A percentile compares a stretch with the other conserved stretches of the same genome.
Evolutionary conservation across 2,888 invertebrate species (phyloP).

Genomic region (Mimas tiliae): DNA sequence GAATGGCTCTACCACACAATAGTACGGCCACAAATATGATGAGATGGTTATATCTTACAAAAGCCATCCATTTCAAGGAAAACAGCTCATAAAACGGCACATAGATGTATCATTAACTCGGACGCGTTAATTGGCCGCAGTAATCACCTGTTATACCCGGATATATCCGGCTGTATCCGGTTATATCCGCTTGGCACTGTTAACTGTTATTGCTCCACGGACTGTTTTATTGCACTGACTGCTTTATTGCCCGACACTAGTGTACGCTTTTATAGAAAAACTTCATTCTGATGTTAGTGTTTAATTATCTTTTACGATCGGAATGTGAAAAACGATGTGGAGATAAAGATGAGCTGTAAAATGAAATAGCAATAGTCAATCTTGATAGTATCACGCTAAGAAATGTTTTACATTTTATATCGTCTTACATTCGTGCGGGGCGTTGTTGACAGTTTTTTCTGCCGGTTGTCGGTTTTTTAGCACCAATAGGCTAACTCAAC

Average conservation of each 20-base stretch:
- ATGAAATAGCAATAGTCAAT: not conserved
- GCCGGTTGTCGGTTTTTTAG: too few relatives aligned
- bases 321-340: conserved; percentile 1
- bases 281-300: conserved; percentile 20
- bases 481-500: too few relatives aligned
- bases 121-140: conserved; percentile 56
- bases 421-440: too few relatives aligned
- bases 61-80: conserved; percentile 4
- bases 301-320: conserved; percentile 23
- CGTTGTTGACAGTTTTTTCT: too few relatives aligned
- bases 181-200: conserved; percentile 47
- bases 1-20: too few relatives aligned
- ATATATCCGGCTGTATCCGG: conserved; percentile 48
- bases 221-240: conserved; percentile 52
- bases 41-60: conserved; percentile 2
- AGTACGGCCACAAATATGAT: too few relatives aligned
- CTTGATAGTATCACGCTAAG: not conserved
- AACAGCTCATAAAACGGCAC: conserved; percentile 26
- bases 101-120: conserved; percentile 39
- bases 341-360: not conserved
- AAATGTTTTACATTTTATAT: too few relatives aligned
- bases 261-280: conserved; percentile 24
- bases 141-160: conserved; percentile 62
- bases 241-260: conserved; percentile 43
- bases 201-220: conserved; percentile 58